Evolutionary conservation across 2,888 invertebrate genomes (phyloP), one percentile per base, ranked within the genome.

Genomic region (Eristalinus sepulchralis): DNA sequence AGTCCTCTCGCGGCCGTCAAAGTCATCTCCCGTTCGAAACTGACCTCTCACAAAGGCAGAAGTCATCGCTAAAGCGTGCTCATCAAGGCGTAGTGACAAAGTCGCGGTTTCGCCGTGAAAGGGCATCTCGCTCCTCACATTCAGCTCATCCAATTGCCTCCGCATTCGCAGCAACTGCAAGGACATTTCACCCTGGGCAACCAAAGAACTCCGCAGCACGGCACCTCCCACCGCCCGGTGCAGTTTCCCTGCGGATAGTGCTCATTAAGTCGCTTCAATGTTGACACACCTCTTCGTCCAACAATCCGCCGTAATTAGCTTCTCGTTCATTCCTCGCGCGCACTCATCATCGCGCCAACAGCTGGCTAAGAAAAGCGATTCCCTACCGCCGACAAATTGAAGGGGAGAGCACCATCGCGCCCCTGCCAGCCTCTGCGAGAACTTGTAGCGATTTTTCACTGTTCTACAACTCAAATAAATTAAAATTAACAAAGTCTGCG

Each of bases 401-500:
- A 47, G 47, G n/a, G 17, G 47, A 17, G 8, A 17, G 8, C 47
- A 22, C 31, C 39, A 53, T 36, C 11, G n/a, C 22, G 17, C 4
- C 13, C 2, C 10, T 13, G 53, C n/a, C n/a, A n/a, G n/a, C n/a
- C n/a, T 22, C 55, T 39, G 39, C 17, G 9, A 71, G 63, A 70
- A 77, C 22, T 80, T 67, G 13, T 66, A 66, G 67, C 78, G 47
- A 71, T 70, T 83, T 76, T 53, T 79, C 64, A 81, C 73, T 36
- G 39, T 70, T 81, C 60, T 70, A 70, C 60, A 83, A 86, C 86
- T 86, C 86, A 86, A 75, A 86, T 86, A 86, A 86, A 86, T 86
- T 83, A 86, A 86, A 86, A 86, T 83, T 86, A 79, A 75, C 62
- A 83, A 83, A 85, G 31, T 53, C 24, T 24, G 27, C 31, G 10